A percentile compares a stretch with the other conserved stretches of the same genome.
These are phyloP conservation scores for Chrysomela aeneicollis DNA, from an alignment of 2,888 invertebrate genomes.

Conservation along the genomic window DNA sequence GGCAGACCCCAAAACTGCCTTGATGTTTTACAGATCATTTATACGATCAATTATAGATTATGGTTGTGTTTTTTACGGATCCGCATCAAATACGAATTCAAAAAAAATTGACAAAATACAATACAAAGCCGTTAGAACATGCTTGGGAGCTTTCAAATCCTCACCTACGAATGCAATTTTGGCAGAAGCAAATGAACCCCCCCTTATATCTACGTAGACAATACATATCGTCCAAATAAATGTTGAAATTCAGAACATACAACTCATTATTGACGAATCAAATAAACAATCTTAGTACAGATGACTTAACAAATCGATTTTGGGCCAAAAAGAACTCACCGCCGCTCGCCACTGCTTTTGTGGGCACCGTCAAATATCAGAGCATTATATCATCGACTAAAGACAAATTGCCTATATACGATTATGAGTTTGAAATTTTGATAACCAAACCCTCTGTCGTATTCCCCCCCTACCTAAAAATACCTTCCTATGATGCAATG, in stretches of 20 bases:
- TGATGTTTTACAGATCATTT: constrained; percentile 7
- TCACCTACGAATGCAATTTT: constrained; percentile 1
- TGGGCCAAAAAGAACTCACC: background rate
- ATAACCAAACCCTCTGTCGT: background rate
- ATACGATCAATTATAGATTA: constrained; percentile 12
- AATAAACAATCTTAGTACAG: background rate
- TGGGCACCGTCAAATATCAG: too few relatives aligned
- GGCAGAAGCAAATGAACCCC: constrained; percentile 11
- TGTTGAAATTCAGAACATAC: constrained; percentile 1
- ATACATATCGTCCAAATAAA: background rate
- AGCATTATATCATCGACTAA: background rate
- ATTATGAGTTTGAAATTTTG: background rate
- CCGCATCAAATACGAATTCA: background rate
- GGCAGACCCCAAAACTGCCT: background rate
- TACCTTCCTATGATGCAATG: background rate
- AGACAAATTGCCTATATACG: background rate
- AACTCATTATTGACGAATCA: constrained; percentile 6
- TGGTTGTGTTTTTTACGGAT: constrained; percentile 14
- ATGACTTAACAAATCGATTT: background rate
- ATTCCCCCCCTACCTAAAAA: background rate
- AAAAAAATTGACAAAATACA: constrained; percentile 3
- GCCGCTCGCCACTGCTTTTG: background rate
- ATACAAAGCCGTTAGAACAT: background rate
- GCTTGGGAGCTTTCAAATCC: constrained; percentile 1
- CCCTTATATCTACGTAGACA: background rate